Evolutionary conservation across 2,113 vertebrate species (phyloP).

Genomic region (Pardalotus punctatus): DNA sequence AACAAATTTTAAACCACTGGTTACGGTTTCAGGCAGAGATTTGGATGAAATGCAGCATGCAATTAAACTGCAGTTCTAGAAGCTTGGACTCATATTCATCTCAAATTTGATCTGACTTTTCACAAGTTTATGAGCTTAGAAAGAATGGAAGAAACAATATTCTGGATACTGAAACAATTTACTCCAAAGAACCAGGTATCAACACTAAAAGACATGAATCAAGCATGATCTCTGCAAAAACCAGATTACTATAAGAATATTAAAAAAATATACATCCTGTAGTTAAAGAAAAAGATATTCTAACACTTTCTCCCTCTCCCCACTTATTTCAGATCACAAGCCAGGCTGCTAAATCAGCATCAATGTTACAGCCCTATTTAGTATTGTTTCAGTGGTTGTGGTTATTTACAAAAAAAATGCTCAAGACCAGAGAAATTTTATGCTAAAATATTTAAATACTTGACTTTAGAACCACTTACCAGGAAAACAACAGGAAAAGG

Average conservation of each 20-base stretch:
- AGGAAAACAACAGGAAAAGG: constrained; percentile 65
- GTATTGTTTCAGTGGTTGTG: neutral
- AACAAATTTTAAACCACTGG: neutral
- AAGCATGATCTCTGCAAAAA: neutral
- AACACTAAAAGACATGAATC: neutral
- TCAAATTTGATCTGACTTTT: constrained; percentile 33
- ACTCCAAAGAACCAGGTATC: neutral
- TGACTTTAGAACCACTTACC: constrained; percentile 1
- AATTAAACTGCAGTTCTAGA: constrained; percentile 20
- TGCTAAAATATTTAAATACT: constrained; percentile 11
- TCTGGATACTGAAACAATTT: constrained; percentile 16
- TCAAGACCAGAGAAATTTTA: neutral
- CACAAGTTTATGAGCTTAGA: constrained; percentile 17
- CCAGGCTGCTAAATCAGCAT: neutral
- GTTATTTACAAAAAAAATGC: constrained; percentile 34
- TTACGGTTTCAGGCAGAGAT: neutral
- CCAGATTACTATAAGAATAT: neutral
- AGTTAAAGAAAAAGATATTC: neutral
- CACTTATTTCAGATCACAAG: neutral
- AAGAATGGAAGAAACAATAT: constrained; percentile 7
- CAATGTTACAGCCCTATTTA: neutral
- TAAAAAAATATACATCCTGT: neutral
- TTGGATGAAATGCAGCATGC: neutral
- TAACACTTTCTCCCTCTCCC: neutral
- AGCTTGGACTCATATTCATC: neutral